Evolutionary conservation across 2,113 vertebrate species (phyloP), one percentile per base, ranked within the genome.

Genomic region (Atherinomorus stipes): DNA sequence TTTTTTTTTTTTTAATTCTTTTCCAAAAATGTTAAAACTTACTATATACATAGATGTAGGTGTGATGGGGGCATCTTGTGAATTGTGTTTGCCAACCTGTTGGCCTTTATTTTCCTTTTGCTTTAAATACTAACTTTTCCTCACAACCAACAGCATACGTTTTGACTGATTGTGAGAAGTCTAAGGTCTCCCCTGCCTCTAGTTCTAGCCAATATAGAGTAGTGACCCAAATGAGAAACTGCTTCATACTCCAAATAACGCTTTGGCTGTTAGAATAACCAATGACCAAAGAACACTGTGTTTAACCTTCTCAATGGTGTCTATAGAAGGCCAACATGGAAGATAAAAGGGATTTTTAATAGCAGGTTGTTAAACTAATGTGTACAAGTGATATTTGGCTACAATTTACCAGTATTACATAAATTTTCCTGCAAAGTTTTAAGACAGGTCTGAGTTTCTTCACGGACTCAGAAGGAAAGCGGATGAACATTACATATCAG

Each of bases 231-330:
- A 61, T 28, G 22, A 70, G 18, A 71, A 52, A 51, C 12, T 78
- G 74, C 75, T 83, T 68, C 70, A 34, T 34, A 34, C 31, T 34
- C 3, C 7, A 4, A 47, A 47, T 31, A 26, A 76, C 37, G 71
- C 47, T 71, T 73, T 84, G 65, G 82, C 65, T 75, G 40, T 80
- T 56, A 62, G 34, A 84, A 50, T 66, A 78, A 77, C 72, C 62
- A 66, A 67, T 80, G 90, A 93, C 92, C 92, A 93, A 92, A 93
- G 90, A 93, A 87, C 90, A 91, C 89, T 90, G 91, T 93, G 91
- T 82, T 86, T 72, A 58, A 81, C 64, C 58, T 42, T 85, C 52
- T 63, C 53, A 18, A 50, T 84, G 76, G 68, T 67, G 75, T 87
- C 68, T 67, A 66, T 25, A 22, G 44, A 73, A 77, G 31, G 50